Conservation (phyloP, 2,888 invertebrate genomes). For the Hecatera dysodea region DNA sequence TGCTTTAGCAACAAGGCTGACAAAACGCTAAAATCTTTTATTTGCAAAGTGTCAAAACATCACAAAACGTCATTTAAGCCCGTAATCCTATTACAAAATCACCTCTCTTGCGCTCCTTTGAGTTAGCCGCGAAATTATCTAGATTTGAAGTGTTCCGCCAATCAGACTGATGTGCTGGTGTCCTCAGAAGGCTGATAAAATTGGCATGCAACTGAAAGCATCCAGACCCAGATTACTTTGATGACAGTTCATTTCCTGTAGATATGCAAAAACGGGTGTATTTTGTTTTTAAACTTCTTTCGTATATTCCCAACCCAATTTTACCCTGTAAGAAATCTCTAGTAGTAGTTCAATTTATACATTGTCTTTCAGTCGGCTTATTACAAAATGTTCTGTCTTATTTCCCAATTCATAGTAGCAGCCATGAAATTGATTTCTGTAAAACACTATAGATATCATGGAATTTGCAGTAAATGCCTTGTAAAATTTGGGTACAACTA, state of each 20-base stretch:
- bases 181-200: slow-evolving; percentile 43
- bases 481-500: not conserved
- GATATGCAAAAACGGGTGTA: not conserved
- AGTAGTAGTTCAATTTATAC: no score
- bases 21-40: slow-evolving; percentile 29
- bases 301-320: not conserved
- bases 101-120: slow-evolving; percentile 48
- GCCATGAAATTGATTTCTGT: not conserved
- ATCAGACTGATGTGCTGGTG: slow-evolving; percentile 26
- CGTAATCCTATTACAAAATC: slow-evolving; percentile 59
- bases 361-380: not conserved
- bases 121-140: slow-evolving; percentile 58
- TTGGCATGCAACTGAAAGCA: slow-evolving; percentile 31
- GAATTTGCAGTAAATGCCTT: not conserved
- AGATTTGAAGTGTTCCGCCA: slow-evolving; percentile 46
- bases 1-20: no score
- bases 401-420: not conserved
- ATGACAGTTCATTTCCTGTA: slow-evolving; percentile 12
- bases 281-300: not conserved
- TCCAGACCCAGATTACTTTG: slow-evolving; percentile 29
- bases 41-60: slow-evolving; percentile 23
- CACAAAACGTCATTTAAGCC: slow-evolving; percentile 31
- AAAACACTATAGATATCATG: not conserved
- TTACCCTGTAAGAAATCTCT: not conserved
- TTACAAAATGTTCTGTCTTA: not conserved